Base-by-base conservation (phyloP, 2,113 vertebrate species). In the Nipponia nippon region DNA sequence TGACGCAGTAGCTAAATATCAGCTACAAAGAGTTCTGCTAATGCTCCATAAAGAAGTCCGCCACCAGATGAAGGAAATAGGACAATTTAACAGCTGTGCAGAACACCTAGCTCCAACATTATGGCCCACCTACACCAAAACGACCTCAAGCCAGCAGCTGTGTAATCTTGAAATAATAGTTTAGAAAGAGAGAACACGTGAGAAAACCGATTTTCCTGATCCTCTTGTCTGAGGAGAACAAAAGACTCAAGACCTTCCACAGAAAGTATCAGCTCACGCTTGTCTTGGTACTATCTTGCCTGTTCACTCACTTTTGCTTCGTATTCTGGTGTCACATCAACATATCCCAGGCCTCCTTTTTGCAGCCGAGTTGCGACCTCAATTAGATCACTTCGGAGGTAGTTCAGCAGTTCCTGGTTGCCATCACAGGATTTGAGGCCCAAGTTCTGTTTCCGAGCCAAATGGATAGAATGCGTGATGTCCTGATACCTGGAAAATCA, bases 281-380 rank as follows among this genome's bases (percentile, higher is more conserved):
- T 72, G 25, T 77, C 70, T 83, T 36, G 44, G 19, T 10, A 44
- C 46, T 58, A 11, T 30, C 82, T 88, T 36, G 66, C 19, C 84
- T 42, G 13, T 67, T 87, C 44, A 96, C 96, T 98, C 83, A 99
- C 99, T 98, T 98, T 98, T 27, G 99, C 98, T 97, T 99, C 99
- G 34, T 99, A 99, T 81, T 99, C 98, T 4, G 97, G 92, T 22
- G 98, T 98, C 94, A 99, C 99, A 22, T 99, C 99, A 89, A 99
- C 95, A 88, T 99, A 99, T 55, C 99, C 99, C 87, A 99, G 98
- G 30, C 99, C 99, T 52, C 99, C 99, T 82, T 99, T 99, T 73
- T 99, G 99, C 80, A 99, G 98, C 27, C 99, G 98, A 0, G 99
- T 99, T 14, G 99, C 99, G 10, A 99, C 98, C 93, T 99, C 99